phyloP scores from a whole-genome alignment of 2,113 vertebrate species.

The Leptobrachium ailaonicum region DNA sequence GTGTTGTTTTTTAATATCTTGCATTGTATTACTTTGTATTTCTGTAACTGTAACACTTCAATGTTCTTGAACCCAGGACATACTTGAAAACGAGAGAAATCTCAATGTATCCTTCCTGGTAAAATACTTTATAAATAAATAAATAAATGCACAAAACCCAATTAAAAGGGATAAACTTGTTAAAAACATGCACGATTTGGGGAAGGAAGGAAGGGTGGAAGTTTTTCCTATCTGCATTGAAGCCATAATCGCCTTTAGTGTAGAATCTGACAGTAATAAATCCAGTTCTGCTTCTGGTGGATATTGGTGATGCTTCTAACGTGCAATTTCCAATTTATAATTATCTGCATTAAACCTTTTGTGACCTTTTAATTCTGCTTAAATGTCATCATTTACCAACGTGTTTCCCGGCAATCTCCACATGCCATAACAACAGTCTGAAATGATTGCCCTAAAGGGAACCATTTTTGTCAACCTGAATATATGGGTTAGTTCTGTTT shows the following conservation, averaged over 20 bases:
- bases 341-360: slow-evolving; percentile 1
- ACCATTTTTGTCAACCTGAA: not conserved
- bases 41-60: too few species aligned
- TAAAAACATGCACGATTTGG: too few species aligned
- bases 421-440: not conserved
- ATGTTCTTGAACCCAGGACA: too few species aligned
- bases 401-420: not conserved
- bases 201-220: too few species aligned
- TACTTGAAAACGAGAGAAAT: too few species aligned
- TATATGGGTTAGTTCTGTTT: not conserved
- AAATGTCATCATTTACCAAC: not conserved
- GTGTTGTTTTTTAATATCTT: too few species aligned
- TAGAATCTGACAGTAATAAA: not conserved
- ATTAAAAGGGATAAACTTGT: too few species aligned
- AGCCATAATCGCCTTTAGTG: not conserved
- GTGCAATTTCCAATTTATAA: not conserved
- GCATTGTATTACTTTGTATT: too few species aligned
- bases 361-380: not conserved
- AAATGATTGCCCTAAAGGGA: not conserved
- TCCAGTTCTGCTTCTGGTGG: not conserved
- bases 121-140: too few species aligned
- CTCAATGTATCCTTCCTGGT: too few species aligned
- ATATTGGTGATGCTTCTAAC: not conserved
- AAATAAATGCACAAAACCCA: too few species aligned
- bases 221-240: too few species aligned